A percentile compares a stretch with the other conserved stretches of the same genome.
phyloP scores from a whole-genome alignment of 2,797 vertebrate species.

The Chrysocyon brachyurus region DNA sequence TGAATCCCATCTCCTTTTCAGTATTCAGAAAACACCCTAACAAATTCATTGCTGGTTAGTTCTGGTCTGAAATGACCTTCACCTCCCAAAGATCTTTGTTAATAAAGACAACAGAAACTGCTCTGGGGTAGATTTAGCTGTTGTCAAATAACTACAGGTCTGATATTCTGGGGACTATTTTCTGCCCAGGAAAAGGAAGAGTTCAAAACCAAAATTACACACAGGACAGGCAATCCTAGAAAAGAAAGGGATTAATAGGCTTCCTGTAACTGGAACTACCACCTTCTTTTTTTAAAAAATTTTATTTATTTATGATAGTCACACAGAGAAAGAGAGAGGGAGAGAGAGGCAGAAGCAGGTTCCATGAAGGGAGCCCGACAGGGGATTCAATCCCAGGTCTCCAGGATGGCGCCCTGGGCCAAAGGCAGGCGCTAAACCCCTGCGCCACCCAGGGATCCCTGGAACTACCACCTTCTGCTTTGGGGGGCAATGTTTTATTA shows the following conservation, averaged over 20 bases:
- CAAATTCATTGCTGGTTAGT: neutral
- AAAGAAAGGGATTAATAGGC: constrained; percentile 75
- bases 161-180: constrained; percentile 68
- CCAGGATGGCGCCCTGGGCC: too few species aligned
- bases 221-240: constrained; percentile 58
- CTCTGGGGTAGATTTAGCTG: neutral
- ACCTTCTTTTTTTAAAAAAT: neutral
- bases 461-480: constrained; percentile 66
- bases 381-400: too few species aligned
- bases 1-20: neutral
- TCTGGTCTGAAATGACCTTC: neutral
- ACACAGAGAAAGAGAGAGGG: too few species aligned
- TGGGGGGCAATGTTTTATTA: constrained; percentile 79
- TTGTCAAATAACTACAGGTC: constrained; percentile 66
- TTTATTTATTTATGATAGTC: too few species aligned
- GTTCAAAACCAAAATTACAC: constrained; percentile 81
- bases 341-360: too few species aligned
- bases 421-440: too few species aligned
- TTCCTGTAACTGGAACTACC: constrained; percentile 75
- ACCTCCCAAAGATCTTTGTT: constrained; percentile 36
- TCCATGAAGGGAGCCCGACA: too few species aligned
- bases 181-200: constrained; percentile 77
- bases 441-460: neutral
- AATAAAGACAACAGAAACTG: neutral
- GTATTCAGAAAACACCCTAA: neutral